Conservation (phyloP, 2,113 vertebrate genomes). For the Cryptotis parvus region DNA sequence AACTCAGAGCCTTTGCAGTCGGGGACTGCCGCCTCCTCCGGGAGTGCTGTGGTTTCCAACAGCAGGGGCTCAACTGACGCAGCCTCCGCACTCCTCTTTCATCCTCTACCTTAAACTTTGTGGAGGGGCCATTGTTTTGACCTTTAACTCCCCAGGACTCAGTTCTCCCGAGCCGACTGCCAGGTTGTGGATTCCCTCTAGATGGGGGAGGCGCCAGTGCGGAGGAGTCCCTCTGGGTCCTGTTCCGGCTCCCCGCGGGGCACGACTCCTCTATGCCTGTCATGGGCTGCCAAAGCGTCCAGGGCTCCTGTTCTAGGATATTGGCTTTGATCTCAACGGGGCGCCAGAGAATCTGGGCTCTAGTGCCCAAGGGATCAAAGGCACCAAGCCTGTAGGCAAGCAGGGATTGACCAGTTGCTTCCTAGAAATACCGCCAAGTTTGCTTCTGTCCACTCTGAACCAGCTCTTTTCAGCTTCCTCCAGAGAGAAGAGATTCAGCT, state of each 20-base stretch:
- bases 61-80: neutral
- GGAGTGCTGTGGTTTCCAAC: neutral
- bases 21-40: neutral
- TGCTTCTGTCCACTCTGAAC: neutral
- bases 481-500: neutral
- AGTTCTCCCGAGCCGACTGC: neutral
- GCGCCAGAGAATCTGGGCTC: neutral
- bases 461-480: neutral
- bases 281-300: neutral
- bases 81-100: neutral
- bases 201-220: too few relatives aligned
- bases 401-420: neutral
- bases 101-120: neutral
- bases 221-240: too few relatives aligned
- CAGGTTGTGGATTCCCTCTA: neutral
- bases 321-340: neutral
- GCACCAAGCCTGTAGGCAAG: neutral
- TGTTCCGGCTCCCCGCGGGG: neutral
- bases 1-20: neutral
- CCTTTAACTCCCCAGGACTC: neutral
- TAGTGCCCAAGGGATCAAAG: neutral
- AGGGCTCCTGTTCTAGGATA: neutral
- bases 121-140: neutral
- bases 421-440: constrained; percentile 44
- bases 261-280: neutral